Conservation (phyloP, 2,888 invertebrate species). For the Drosophila glabriapex region DNA sequence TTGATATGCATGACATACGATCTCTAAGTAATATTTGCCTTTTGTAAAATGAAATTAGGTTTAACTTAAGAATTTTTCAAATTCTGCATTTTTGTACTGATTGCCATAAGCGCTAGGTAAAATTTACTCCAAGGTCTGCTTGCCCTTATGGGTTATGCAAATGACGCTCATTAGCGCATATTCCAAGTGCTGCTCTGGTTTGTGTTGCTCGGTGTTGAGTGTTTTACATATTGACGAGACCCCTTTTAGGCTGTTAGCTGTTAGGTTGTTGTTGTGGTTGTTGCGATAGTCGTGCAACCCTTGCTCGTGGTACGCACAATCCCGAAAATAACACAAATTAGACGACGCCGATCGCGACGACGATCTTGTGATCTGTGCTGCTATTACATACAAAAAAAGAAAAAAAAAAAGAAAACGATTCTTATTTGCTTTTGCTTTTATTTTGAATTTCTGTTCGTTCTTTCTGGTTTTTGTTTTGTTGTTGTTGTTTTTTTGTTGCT, state of each 20-base stretch:
- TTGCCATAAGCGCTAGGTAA: not conserved
- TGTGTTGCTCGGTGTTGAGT: not conserved
- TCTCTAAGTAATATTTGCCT: not conserved
- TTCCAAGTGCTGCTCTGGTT: not conserved
- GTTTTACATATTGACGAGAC: conserved; percentile 4
- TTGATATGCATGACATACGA: not conserved
- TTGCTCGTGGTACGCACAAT: conserved; percentile 35
- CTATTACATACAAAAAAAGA: conserved; percentile 22
- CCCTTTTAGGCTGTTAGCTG: conserved; percentile 14
- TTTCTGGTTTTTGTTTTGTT: conserved; percentile 3
- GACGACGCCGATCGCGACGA: conserved; percentile 6
- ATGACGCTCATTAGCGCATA: not conserved
- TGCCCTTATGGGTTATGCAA: conserved; percentile 1
- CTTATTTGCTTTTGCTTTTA: conserved; percentile 20
- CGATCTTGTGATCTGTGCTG: conserved; percentile 48
- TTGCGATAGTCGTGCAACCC: conserved; percentile 33
- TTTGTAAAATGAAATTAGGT: not conserved
- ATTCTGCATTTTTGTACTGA: not conserved
- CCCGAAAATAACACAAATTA: conserved; percentile 45
- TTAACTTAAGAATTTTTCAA: not conserved
- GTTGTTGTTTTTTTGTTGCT: not conserved
- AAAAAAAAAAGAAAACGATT: conserved; percentile 12
- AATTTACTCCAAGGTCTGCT: not conserved
- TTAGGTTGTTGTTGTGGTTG: not conserved
- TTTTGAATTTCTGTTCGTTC: conserved; percentile 15